Base-by-base conservation (phyloP, 2,113 vertebrate species). In the Hippocampus mohnikei region DNA sequence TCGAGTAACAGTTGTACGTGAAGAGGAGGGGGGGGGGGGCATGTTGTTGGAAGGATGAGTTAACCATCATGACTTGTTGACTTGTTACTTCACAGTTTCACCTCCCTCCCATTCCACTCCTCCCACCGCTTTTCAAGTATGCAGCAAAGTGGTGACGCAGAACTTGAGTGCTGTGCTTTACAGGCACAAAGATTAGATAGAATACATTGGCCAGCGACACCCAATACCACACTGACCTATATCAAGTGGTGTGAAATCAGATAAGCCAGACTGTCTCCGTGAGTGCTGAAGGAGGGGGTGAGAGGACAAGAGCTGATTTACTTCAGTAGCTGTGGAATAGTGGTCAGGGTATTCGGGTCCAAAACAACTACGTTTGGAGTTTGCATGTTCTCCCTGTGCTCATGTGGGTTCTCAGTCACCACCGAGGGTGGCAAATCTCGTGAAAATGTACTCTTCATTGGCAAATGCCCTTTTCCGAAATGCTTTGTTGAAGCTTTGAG, bases 201-300 rank as follows among this genome's bases (percentile, higher is more conserved):
- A 87, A 64, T 74, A 82, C 74, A 82, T 71, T 81, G 74, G 65
- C 79, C 48, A 25, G 71, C 69, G 84, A 79, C 78, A 80, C 67
- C 58, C 74, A 77, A 85, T 77, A 80, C 80, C 79, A 79, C 73
- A 81, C 80, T 86, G 85, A 86, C 79, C 80, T 61, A 76, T 83
- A 86, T 84, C 78, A 77, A 82, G 72, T 80, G 84, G 85, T 88
- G 81, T 84, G 85, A 86, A 87, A 88, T 88, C 81, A 79, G 84
- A 89, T 88, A 86, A 90, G 82, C 81, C 62, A 81, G 86, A 81
- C 79, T 72, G 67, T 78, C 83, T 84, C 68, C 37, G 65, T 72
- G 78, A 88, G 79, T 75, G 75, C 78, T 71, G 80, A 29, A 73
- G 78, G 27, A 13, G 56, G 27, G 25, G 78, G 72, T 87, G 83